phyloP scores from a whole-genome alignment of 2,797 vertebrate genomes.

The Hydrophis major region DNA sequence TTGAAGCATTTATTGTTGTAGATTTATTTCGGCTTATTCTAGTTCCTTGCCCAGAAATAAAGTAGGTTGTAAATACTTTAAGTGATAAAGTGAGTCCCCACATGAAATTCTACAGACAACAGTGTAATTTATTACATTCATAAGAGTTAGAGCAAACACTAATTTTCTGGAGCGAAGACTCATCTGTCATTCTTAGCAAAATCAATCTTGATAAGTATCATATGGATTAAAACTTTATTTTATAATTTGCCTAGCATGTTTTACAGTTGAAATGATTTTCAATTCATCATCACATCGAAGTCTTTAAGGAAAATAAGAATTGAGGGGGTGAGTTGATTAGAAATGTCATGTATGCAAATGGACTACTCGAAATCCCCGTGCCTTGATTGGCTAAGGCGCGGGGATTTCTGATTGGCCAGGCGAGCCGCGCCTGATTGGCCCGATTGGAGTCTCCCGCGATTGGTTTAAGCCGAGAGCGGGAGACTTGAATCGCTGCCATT shows the following conservation, averaged over 20 bases:
- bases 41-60: neutral
- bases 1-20: neutral
- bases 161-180: neutral
- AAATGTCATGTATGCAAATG: too few relatives aligned
- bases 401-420: too few relatives aligned
- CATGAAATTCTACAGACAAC: neutral
- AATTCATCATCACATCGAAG: neutral
- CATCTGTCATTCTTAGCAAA: neutral
- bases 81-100: neutral
- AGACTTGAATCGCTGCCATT: too few relatives aligned
- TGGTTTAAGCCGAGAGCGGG: too few relatives aligned
- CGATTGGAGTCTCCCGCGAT: too few relatives aligned
- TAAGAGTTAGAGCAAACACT: neutral
- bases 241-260: neutral
- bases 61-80: neutral
- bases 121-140: neutral
- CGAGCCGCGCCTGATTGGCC: too few relatives aligned
- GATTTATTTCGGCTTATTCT: neutral
- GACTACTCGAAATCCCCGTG: too few relatives aligned
- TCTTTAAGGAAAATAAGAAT: neutral
- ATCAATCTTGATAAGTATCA: neutral
- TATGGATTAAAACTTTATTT: neutral
- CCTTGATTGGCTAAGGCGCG: too few relatives aligned
- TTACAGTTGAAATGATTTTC: neutral
- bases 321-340: neutral